Base-by-base conservation (phyloP, 2,113 vertebrate species). In the Heterocephalus glaber region DNA sequence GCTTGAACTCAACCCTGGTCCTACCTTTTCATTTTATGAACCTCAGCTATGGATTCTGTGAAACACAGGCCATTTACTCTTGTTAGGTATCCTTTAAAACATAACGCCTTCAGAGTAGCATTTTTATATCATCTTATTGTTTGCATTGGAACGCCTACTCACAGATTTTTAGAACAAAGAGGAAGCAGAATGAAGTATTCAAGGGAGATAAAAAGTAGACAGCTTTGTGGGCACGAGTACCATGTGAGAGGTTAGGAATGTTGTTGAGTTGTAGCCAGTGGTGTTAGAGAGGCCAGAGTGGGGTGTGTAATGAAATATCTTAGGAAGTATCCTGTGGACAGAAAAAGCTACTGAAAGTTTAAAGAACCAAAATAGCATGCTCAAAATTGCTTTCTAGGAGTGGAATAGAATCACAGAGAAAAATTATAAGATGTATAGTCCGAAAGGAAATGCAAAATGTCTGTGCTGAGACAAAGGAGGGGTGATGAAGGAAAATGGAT, bases 71-170 rank as follows among this genome's bases (percentile, higher is more conserved):
- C 44, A 8, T 83, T 20, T 49, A 89, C 26, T 94, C 66, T 87
- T 68, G 24, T 30, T 77, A 81, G 30, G 90, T 28, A 72, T 33
- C 26, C n/a, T 92, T 86, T 72, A 65, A 81, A 92, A 38, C 66
- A 80, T n/a, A 80, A n/a, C 65, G 16, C 38, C 66, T 92, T 90
- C 63, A 93, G 87, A 61, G 92, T 38, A 92, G 10, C 22, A 26
- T 93, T 93, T 96, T 96, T 52, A 88, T 92, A 41, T 30, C 10
- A 44, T 58, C 38, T 66, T 26, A 87, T 84, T 52, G 30, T 66
- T 90, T 86, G 47, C 80, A 20, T 66, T 66, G 49, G n/a, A 20
- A 87, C 26, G 81, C 44, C 19, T 70, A 61, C n/a, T 83, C 13
- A 79, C 24, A 47, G 47, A 82, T 77, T 54, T 93, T 83, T 92